A percentile compares a stretch with the other conserved stretches of the same genome.
Conservation (phyloP, 2,113 vertebrate genomes). For the Pseudorectes ferrugineus region DNA sequence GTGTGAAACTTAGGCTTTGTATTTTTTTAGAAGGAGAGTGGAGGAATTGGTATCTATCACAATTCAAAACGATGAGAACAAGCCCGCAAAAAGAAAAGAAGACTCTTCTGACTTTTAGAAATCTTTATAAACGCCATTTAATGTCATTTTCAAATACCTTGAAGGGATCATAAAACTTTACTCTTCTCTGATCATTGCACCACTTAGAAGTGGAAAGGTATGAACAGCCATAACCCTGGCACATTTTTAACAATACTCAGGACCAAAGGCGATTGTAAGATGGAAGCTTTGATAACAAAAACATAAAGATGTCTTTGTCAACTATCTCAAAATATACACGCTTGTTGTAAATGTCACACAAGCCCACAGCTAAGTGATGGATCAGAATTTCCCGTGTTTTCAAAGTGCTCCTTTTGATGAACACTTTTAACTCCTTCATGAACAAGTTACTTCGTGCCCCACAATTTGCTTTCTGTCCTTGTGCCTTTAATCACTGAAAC, state of each 20-base stretch:
- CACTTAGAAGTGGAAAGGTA: slow-evolving; percentile 20
- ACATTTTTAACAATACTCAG: slow-evolving; percentile 17
- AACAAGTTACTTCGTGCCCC: background rate
- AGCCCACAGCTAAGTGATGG: slow-evolving; percentile 40
- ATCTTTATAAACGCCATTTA: slow-evolving; percentile 44
- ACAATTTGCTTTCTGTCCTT: background rate
- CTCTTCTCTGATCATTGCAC: slow-evolving; percentile 49
- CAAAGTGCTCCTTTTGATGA: slow-evolving; percentile 4
- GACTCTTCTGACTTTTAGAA: slow-evolving; percentile 54
- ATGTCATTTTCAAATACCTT: slow-evolving; percentile 61
- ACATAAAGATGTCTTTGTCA: slow-evolving; percentile 61
- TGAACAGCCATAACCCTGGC: slow-evolving; percentile 24
- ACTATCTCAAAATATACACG: slow-evolving; percentile 43
- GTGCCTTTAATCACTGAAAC: background rate
- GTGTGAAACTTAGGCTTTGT: background rate
- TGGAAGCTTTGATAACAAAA: slow-evolving; percentile 58
- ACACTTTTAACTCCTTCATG: slow-evolving; percentile 18
- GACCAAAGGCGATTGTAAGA: slow-evolving; percentile 38
- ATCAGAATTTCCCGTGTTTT: background rate
- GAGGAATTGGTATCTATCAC: slow-evolving; percentile 3
- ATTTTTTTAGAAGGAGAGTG: background rate
- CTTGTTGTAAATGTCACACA: slow-evolving; percentile 40
- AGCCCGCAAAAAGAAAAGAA: slow-evolving; percentile 9
- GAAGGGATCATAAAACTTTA: slow-evolving; percentile 63
- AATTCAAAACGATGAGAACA: slow-evolving; percentile 31